Percentiles rank a stretch among this genome's conserved stretches.
These are phyloP conservation scores for Probaryconus sp. DNA, from an alignment of 1,140 invertebrate species.

Conservation along the genomic window DNA sequence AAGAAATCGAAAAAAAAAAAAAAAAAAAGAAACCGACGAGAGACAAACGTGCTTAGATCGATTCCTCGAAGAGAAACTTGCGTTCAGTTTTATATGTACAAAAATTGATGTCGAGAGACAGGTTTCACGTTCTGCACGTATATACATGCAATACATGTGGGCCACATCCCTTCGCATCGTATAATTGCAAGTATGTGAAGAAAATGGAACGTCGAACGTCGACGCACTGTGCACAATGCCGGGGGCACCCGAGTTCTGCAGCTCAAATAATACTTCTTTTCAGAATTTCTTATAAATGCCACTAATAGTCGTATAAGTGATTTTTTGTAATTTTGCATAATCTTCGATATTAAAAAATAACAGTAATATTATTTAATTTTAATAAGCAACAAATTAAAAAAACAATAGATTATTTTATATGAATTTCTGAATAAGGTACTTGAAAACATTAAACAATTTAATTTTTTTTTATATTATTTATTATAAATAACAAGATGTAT, in stretches of 20 bases:
- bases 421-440: no score
- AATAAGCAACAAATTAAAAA: conserved; percentile 2
- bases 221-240: conserved; percentile 22
- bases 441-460: no score
- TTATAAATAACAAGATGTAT: conserved; percentile 79
- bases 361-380: no score
- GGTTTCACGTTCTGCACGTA: conserved; percentile 66
- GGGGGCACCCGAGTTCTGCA: conserved; percentile 16
- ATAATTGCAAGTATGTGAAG: conserved; percentile 31
- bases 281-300: neutral
- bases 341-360: no score
- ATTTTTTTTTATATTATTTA: conserved; percentile 70
- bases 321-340: no score
- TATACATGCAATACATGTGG: conserved; percentile 43
- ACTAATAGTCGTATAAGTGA: neutral
- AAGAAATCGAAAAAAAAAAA: conserved; percentile 4
- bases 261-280: conserved; percentile 24
- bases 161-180: conserved; percentile 30
- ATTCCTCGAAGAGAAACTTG: conserved; percentile 64
- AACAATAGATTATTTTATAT: neutral
- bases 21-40: conserved; percentile 16
- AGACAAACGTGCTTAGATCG: conserved; percentile 49
- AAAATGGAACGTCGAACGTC: conserved; percentile 31
- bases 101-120: conserved; percentile 64
- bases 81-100: conserved; percentile 62